Percentiles rank a stretch among this genome's conserved stretches.
phyloP scores from a whole-genome alignment of 35 echinoderm and acorn worm genomes.

The Lytechinus variegatus region DNA sequence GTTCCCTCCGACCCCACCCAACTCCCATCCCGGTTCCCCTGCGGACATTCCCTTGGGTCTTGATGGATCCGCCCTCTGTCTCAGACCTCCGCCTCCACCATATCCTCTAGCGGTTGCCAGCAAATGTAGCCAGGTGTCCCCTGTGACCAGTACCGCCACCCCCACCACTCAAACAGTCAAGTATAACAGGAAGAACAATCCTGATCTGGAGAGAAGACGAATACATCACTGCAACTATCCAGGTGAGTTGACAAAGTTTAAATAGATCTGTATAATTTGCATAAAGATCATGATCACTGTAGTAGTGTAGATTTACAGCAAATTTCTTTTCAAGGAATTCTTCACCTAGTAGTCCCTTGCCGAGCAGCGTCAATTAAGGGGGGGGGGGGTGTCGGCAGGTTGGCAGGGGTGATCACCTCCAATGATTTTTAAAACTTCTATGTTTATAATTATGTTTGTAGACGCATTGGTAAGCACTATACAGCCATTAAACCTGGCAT shows the following conservation, averaged over 20 bases:
- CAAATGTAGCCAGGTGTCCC: conserved; percentile 42
- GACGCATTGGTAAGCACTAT: no score
- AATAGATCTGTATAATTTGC: no score
- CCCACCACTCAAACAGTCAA: conserved; percentile 52
- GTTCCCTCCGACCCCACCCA: conserved; percentile 87
- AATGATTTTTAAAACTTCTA: no score
- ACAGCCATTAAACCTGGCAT: no score
- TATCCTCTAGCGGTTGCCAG: conserved; percentile 72
- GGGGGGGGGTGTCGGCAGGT: no score
- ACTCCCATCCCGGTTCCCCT: conserved; percentile 92
- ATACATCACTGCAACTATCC: conserved; percentile 95
- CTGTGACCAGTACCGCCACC: conserved; percentile 38
- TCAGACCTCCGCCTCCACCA: conserved; percentile 87
- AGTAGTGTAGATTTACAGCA: no score
- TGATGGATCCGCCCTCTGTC: conserved; percentile 13
- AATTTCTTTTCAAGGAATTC: no score
- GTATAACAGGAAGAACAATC: conserved; percentile 95
- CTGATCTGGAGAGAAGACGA: conserved; percentile 92
- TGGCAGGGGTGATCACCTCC: no score
- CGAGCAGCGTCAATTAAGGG: no score
- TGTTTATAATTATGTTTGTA: no score
- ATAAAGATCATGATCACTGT: no score
- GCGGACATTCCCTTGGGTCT: conserved; percentile 65
- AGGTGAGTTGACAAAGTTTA: conserved; percentile 59
- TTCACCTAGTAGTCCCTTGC: no score